Conservation (phyloP, 2,113 vertebrate species). For the Odocoileus virginianus region DNA sequence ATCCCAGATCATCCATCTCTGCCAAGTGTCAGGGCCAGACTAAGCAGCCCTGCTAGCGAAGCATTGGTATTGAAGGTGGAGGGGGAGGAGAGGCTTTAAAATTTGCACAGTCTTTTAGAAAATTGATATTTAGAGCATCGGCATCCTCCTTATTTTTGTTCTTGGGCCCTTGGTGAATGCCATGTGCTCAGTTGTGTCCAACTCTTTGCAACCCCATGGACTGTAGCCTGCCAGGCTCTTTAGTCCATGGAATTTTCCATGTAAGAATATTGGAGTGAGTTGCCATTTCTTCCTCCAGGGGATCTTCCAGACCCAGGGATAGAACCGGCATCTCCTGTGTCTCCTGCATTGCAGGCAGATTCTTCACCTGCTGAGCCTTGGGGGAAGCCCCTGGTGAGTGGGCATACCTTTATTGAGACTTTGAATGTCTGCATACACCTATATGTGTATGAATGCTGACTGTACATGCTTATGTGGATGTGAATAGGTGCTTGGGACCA, state of each 20-base stretch:
- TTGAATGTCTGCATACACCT: neutral
- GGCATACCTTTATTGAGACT: neutral
- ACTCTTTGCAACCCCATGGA: neutral
- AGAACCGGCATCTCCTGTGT: neutral
- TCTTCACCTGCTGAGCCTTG: neutral
- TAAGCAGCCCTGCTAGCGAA: neutral
- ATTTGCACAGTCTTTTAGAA: neutral
- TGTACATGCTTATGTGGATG: neutral
- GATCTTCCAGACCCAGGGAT: neutral
- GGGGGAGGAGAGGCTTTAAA: neutral
- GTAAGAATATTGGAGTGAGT: neutral
- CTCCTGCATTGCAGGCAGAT: neutral
- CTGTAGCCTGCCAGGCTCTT: neutral
- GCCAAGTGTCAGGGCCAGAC: neutral
- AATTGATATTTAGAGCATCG: slow-evolving; percentile 10
- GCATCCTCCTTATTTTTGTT: neutral
- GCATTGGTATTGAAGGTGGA: neutral
- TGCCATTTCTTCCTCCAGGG: neutral
- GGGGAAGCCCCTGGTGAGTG: neutral
- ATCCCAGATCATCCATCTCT: neutral
- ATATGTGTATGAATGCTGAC: neutral
- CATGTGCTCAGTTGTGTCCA: neutral
- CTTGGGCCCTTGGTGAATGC: neutral
- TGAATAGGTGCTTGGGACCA: neutral
- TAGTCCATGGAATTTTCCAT: neutral